Base-by-base conservation (phyloP, 2,113 vertebrate species). In the Malurus cyaneus region DNA sequence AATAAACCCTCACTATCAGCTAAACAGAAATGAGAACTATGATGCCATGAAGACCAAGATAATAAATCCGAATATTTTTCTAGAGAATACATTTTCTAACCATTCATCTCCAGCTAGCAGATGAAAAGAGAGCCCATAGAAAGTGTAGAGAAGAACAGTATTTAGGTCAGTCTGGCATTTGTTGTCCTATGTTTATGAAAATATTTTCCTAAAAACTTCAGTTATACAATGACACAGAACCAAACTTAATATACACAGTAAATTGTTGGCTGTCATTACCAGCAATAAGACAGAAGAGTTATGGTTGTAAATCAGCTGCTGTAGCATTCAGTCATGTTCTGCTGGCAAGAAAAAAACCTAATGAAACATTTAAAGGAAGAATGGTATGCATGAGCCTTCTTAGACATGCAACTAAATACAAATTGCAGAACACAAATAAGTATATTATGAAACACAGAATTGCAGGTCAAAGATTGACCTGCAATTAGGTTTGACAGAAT, bases 331-430 rank as follows among this genome's bases (percentile, higher is more conserved):
- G n/a, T 28, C 69, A 31, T 53, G 56, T 72, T 91, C 76, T 78
- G 34, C 60, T 77, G 49, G 54, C 25, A 94, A 92, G 66, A 52
- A 92, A 92, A 81, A 65, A 41, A 88, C 39, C 53, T 67, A 81
- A 84, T 85, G 89, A 84, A 89, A 92, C 77, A 89, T 82, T 96
- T 91, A 85, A 91, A 91, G 72, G 72, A 85, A 88, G 39, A 76
- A 81, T n/a, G 8, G 70, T 77, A 85, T 52, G 54, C 72, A 61
- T 8, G 21, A 92, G 36, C 26, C 52, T 92, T 82, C 67, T 73
- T 49, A 39, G 32, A 77, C 39, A 66, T 1, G 8, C 53, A 88
- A 77, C 85, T 88, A 90, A 95, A 94, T 42, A 82, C 54, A 62
- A 91, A 91, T 67, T 66, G 53, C 67, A 70, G 64, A 92, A 65